Evolutionary conservation across 1,140 invertebrate genomes (phyloP), one percentile per base, ranked within the genome.

Genomic region (Cherax destructor): DNA sequence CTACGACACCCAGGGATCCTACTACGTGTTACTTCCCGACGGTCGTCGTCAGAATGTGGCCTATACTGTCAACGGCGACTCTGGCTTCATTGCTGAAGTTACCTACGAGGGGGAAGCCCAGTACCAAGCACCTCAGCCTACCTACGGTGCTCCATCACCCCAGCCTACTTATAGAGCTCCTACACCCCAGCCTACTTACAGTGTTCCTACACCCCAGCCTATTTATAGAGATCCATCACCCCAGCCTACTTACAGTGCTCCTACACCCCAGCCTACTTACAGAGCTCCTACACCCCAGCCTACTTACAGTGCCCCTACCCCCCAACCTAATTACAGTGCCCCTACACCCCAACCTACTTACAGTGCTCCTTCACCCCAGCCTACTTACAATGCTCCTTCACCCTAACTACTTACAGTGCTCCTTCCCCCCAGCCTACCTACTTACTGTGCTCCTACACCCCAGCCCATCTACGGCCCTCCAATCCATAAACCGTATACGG

Each of bases 21-120:
- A 98, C 95, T 96, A 97, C 95, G 97, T 98, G 93, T 95, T 97
- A 65, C 52, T 56, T 93, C 97, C 97, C 85, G 97, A 98, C 95
- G 97, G 97, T 77, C 76, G 76, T 18, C 76, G 30, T 0, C 76
- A 77, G 30, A 77, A 4, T 7, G 76, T 77, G 30, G 94, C 96
- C 94, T 98, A 98, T 94, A 96, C 97, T 94, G 97, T 97, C 5
- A 97, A 97, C 94, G 95, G 91, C 18, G 91, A 92, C 78, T 92
- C 90, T 47, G 91, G 91, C 21, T 92, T 56, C 79, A 94, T 41
- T 95, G 92, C 92, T 69, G 86, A 94, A 6, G 92, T 92, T 5
- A 24, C 41, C 41, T 92, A 92, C 91, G 91, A 92, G 79, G 91
- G 91, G 4, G 78, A 87, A 49, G 91, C 91, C 47, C 76, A 49